A percentile compares a stretch with the other conserved stretches of the same genome.
Conservation (phyloP, 2,888 invertebrate genomes). For the Ophioninae sp. region DNA sequence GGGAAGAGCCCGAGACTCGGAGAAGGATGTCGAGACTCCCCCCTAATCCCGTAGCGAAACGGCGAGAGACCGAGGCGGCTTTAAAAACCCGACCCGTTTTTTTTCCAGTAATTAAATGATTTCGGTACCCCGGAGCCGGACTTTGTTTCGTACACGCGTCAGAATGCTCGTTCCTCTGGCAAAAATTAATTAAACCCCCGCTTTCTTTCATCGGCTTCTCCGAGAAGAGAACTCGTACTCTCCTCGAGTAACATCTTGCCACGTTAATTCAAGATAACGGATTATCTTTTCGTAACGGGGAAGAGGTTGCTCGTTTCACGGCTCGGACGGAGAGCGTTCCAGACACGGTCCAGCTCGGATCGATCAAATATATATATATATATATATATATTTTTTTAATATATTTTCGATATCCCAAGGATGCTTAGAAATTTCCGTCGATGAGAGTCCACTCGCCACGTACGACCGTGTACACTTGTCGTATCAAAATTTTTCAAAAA, state of each 20-base stretch:
- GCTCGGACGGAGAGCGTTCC: too few species aligned
- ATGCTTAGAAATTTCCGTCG: too few species aligned
- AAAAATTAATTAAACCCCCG: constrained; percentile 42
- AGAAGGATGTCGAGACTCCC: not conserved
- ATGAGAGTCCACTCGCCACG: too few species aligned
- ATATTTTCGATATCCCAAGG: too few species aligned
- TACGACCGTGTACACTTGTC: too few species aligned
- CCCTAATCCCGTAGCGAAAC: constrained; percentile 35
- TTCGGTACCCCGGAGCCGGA: constrained; percentile 35
- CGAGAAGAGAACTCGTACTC: not conserved
- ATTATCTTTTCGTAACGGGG: not conserved
- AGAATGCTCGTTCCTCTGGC: constrained; percentile 27
- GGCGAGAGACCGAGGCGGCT: not conserved
- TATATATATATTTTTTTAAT: too few species aligned
- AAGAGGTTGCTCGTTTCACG: too few species aligned
- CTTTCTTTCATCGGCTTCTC: not conserved
- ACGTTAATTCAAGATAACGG: not conserved
- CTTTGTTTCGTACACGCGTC: constrained; percentile 37
- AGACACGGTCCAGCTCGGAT: too few species aligned
- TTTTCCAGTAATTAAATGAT: constrained; percentile 60
- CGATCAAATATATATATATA: too few species aligned
- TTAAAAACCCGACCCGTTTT: constrained; percentile 39
- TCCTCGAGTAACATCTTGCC: not conserved
- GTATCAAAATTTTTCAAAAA: too few species aligned
- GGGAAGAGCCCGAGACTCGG: constrained; percentile 14